A percentile compares a stretch with the other conserved stretches of the same genome.
Conservation (phyloP, 2,888 invertebrate genomes). For the Cartodere bifasciata region DNA sequence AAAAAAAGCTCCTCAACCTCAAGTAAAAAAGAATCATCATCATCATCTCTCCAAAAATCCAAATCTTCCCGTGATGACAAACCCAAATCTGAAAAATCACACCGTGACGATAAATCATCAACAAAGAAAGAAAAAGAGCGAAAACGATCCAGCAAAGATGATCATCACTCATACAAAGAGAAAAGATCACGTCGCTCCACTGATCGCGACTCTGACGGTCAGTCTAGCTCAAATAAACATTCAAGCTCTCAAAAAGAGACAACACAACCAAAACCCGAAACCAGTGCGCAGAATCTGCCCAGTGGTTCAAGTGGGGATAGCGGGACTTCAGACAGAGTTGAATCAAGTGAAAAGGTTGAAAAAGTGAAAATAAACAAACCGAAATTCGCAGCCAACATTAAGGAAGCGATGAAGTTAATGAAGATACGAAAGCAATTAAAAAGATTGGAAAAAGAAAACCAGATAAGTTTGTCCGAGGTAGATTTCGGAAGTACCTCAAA, state of each 20-base stretch:
- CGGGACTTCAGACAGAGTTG: slow-evolving; percentile 27
- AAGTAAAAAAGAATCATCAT: slow-evolving; percentile 8
- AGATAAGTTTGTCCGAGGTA: slow-evolving; percentile 23
- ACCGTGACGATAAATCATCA: slow-evolving; percentile 19
- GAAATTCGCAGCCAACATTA: slow-evolving; percentile 54
- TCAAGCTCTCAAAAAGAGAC: slow-evolving; percentile 32
- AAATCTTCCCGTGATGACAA: slow-evolving; percentile 17
- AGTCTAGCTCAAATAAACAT: slow-evolving; percentile 31
- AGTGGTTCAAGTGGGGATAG: slow-evolving; percentile 28
- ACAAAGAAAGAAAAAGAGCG: slow-evolving; percentile 18
- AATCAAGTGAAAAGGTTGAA: slow-evolving; percentile 13
- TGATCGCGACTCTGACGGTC: slow-evolving; percentile 66
- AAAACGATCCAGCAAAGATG: slow-evolving; percentile 49
- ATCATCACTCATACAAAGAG: slow-evolving; percentile 55
- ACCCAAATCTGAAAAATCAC: slow-evolving; percentile 17
- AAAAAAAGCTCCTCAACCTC: slow-evolving; percentile 8
- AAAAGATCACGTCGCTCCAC: slow-evolving; percentile 59
- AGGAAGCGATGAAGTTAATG: slow-evolving; percentile 52
- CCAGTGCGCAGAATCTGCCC: slow-evolving; percentile 17
- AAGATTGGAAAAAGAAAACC: slow-evolving; percentile 41
- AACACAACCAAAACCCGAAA: slow-evolving; percentile 19
- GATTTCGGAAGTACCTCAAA: slow-evolving; percentile 10
- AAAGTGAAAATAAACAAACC: slow-evolving; percentile 44
- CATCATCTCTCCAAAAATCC: neutral
- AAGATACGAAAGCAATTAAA: slow-evolving; percentile 53